phyloP scores from a whole-genome alignment of 2,888 invertebrate genomes.

The Amiota mariae region DNA sequence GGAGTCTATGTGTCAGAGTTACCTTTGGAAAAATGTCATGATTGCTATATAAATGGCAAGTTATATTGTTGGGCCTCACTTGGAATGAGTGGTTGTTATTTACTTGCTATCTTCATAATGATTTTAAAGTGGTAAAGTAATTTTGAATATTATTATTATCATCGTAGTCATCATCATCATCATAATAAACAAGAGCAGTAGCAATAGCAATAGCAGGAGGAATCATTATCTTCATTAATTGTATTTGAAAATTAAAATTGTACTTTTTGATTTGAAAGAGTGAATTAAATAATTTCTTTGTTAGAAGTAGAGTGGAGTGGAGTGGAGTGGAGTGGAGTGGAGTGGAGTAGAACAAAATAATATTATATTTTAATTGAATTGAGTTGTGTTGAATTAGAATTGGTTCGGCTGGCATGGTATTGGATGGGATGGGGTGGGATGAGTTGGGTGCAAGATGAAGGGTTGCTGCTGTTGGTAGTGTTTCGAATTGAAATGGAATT shows the following conservation, averaged over 20 bases:
- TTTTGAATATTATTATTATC: conserved; percentile 15
- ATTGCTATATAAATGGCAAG: conserved; percentile 53
- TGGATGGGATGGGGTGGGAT: no score
- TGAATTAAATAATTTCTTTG: not conserved
- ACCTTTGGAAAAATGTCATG: conserved; percentile 56
- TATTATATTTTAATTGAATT: conserved; percentile 55
- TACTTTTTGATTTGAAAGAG: conserved; percentile 31
- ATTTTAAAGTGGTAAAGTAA: conserved; percentile 27
- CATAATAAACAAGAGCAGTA: not conserved
- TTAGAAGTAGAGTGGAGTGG: conserved; percentile 27
- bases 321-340: not conserved
- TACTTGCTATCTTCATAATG: conserved; percentile 30
- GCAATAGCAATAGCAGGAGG: no score
- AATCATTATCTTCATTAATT: no score
- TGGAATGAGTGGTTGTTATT: not conserved
- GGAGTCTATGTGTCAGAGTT: conserved; percentile 14
- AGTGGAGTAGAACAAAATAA: not conserved
- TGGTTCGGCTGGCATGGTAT: no score
- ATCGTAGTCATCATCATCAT: not conserved
- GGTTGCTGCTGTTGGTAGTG: no score
- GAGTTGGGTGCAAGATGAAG: no score
- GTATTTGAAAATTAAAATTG: conserved; percentile 54
- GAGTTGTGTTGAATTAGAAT: not conserved
- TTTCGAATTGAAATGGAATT: no score
- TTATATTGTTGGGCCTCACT: conserved; percentile 34